Base-by-base conservation (phyloP, 2,888 invertebrate species). In the Himalopsyche kuldschensis region DNA sequence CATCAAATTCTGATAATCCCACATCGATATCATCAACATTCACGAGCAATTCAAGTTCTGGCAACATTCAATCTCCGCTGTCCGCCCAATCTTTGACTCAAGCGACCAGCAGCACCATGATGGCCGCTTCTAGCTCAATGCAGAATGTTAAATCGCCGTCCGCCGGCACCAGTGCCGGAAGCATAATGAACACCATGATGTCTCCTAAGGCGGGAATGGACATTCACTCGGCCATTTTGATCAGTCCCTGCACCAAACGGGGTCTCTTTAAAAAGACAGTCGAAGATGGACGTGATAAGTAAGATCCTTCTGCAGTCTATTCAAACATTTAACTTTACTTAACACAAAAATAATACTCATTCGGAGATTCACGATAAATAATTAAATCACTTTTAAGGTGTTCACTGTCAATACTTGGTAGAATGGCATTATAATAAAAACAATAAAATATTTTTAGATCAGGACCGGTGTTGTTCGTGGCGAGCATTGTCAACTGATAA, bases 281-380 rank as follows among this genome's bases (percentile, higher is more conserved):
- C 87, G 97, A 97, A 90, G 98, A 98, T 89, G 97, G 97, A 87
- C 95, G 98, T 93, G 97, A 98, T 89, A 96, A 94, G 97, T 97
- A 91, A 89, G 93, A 55, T 79, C 75, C 82, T 75, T 75, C 78
- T 55, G 15, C 41, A 2, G 4, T 11, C 41, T 41, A 41, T 41
- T 15, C 41, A 41, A 41, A 41, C 35, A 35, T 35, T 35, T 35
- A 35, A 35, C 2, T 41, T 41, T 15, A 41, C 15, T 76, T 27
- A 79, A n/a, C 24, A 78, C 35, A 10, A 55, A 32, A 32, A 75
- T 82, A 69, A 79, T 83, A 47, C 15, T 78, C 15, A 3, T 4
- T 79, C 24, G 32, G 55, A 75, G n/a, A 79, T 80, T 10, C 11
- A 27, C 69, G 20, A 27, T 15, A 69, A 6, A 32, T 24, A n/a